Evolutionary conservation across 64 coral and sea anemone genomes (phyloP).

Genomic region (Stichodactyla mertensii): DNA sequence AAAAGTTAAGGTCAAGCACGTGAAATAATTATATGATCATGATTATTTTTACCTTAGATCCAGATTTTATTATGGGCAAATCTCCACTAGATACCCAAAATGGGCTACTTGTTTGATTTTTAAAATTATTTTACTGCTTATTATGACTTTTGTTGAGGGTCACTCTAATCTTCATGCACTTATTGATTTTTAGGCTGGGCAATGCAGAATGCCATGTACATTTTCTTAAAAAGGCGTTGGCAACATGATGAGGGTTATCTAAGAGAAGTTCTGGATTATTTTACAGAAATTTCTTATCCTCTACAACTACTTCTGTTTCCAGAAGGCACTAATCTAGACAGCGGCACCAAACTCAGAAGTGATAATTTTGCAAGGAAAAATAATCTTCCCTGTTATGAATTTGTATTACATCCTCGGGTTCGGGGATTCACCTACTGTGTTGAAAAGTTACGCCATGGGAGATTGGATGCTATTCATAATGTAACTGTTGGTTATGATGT

Average conservation of each 20-base stretch:
- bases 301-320: constrained; percentile 93
- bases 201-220: constrained; percentile 93
- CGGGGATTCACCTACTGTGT: constrained; percentile 86
- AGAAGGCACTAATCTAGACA: constrained; percentile 82
- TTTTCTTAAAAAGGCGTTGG: constrained; percentile 83
- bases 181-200: constrained; percentile 78
- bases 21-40: no score
- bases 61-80: no score
- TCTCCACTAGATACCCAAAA: no score
- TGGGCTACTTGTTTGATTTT: no score
- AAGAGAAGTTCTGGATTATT: constrained; percentile 72
- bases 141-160: background rate
- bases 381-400: constrained; percentile 70
- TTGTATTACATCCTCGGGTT: constrained; percentile 86
- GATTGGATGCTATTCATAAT: constrained; percentile 72
- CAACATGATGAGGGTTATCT: constrained; percentile 78
- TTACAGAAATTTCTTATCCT: constrained; percentile 56
- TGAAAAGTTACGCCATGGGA: constrained; percentile 60
- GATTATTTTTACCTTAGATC: no score
- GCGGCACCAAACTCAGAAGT: constrained; percentile 64
- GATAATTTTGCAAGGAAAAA: constrained; percentile 90
- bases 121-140: no score
- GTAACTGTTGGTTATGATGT: constrained; percentile 86
- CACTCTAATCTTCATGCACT: background rate
- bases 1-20: no score